Percentiles rank a stretch among this genome's conserved stretches.
Evolutionary conservation across 2,888 invertebrate genomes (phyloP).

Genomic region (Drosophila mimica): DNA sequence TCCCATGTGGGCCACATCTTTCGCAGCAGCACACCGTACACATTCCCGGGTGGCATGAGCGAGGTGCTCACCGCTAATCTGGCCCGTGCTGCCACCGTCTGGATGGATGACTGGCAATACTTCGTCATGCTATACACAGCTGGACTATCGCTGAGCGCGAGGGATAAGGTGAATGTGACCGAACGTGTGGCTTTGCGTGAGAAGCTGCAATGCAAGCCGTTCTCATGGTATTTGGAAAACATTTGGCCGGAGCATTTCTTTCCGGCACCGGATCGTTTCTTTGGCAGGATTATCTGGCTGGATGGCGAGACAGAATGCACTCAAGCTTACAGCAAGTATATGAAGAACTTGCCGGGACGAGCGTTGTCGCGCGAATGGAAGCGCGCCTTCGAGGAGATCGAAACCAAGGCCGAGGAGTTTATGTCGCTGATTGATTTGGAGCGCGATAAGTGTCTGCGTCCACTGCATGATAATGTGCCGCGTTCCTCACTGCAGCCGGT

Average conservation of each 20-base stretch:
- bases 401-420: constrained; percentile 70
- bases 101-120: constrained; percentile 99
- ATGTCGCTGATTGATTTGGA: constrained; percentile 76
- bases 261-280: constrained; percentile 93
- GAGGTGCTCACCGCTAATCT: constrained; percentile 93
- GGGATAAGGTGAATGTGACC: constrained; percentile 85
- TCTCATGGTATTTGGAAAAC: constrained; percentile 96
- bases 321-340: constrained; percentile 75
- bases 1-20: constrained; percentile 97
- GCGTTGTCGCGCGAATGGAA: constrained; percentile 77
- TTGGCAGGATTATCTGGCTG: constrained; percentile 91
- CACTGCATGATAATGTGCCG: constrained; percentile 68
- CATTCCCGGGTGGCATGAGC: constrained; percentile 96
- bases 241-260: constrained; percentile 99
- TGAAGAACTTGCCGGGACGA: constrained; percentile 80
- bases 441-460: constrained; percentile 82
- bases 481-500: constrained; percentile 72
- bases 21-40: constrained; percentile 96
- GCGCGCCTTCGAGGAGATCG: constrained; percentile 77
- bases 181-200: constrained; percentile 89
- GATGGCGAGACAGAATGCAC: constrained; percentile 80
- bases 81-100: constrained; percentile 96
- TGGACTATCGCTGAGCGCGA: constrained; percentile 85
- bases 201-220: constrained; percentile 92
- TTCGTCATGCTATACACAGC: constrained; percentile 95